These are phyloP conservation scores for Nematopogon swammerdamellus DNA, from an alignment of 2,888 invertebrate genomes.

Conservation along the genomic window DNA sequence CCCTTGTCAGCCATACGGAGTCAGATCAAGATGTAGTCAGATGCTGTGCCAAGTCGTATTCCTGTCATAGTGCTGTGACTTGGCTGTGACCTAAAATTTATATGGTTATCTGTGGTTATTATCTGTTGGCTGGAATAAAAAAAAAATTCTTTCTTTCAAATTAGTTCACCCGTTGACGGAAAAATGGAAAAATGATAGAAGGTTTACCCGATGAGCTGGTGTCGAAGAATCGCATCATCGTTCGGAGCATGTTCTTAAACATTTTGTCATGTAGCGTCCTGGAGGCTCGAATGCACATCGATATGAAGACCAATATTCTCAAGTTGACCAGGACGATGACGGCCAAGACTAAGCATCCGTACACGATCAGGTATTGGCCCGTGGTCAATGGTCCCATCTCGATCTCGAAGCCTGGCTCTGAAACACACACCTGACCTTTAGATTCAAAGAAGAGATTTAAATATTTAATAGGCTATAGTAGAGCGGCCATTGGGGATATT, in stretches of 20 bases:
- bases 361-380: slow-evolving; percentile 30
- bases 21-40: too few relatives aligned
- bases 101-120: too few relatives aligned
- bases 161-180: too few relatives aligned
- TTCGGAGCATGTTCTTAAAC: slow-evolving; percentile 66
- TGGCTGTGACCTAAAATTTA: too few relatives aligned
- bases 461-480: too few relatives aligned
- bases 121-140: too few relatives aligned
- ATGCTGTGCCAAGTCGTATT: too few relatives aligned
- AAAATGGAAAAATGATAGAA: too few relatives aligned
- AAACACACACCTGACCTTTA: slow-evolving; percentile 9
- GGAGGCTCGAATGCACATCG: slow-evolving; percentile 62
- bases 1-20: too few relatives aligned
- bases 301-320: slow-evolving; percentile 59
- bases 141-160: too few relatives aligned
- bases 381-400: slow-evolving; percentile 31
- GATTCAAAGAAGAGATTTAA: not conserved
- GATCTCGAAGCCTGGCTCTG: slow-evolving; percentile 28
- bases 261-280: slow-evolving; percentile 69
- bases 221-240: slow-evolving; percentile 75
- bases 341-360: slow-evolving; percentile 26
- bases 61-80: too few relatives aligned
- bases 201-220: slow-evolving; percentile 74
- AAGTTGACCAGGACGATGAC: slow-evolving; percentile 44
- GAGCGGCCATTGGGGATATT: too few relatives aligned